A percentile compares a stretch with the other conserved stretches of the same genome.
phyloP scores from a whole-genome alignment of 1,140 invertebrate species.

The Diuraphis noxia region DNA sequence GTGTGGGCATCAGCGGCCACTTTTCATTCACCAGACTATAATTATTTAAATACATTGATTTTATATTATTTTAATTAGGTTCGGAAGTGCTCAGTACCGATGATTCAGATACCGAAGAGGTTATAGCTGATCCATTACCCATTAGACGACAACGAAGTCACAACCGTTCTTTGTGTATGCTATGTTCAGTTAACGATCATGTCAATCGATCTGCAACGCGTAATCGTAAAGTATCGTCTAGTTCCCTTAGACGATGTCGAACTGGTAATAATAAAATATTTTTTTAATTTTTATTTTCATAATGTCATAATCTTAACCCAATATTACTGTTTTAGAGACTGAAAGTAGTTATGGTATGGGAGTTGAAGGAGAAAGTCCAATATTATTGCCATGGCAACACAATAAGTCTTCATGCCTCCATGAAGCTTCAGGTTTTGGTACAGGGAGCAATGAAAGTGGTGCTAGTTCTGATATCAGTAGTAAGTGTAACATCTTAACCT shows the following conservation, averaged over 20 bases:
- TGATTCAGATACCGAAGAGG: slow-evolving; percentile 52
- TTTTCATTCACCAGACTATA: too few species aligned
- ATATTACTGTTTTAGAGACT: slow-evolving; percentile 56
- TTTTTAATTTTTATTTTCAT: background rate
- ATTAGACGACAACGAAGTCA: slow-evolving; percentile 53
- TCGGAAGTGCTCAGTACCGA: slow-evolving; percentile 44
- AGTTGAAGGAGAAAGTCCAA: slow-evolving; percentile 57
- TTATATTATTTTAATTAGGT: slow-evolving; percentile 14
- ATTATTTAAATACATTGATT: background rate
- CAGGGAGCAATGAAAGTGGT: slow-evolving; percentile 55
- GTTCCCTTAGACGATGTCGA: slow-evolving; percentile 57
- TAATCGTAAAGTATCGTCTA: slow-evolving; percentile 57
- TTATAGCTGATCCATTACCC: slow-evolving; percentile 45
- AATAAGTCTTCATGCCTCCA: slow-evolving; percentile 54
- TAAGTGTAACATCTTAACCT: slow-evolving; percentile 45
- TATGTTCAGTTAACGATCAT: slow-evolving; percentile 55
- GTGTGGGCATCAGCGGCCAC: too few species aligned
- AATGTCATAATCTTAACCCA: background rate
- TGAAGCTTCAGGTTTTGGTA: slow-evolving; percentile 56
- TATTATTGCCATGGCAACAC: slow-evolving; percentile 57
- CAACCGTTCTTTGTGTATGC: slow-evolving; percentile 55
- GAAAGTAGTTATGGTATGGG: slow-evolving; percentile 58
- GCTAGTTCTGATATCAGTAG: slow-evolving; percentile 56
- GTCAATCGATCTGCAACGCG: slow-evolving; percentile 26
- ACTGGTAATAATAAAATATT: slow-evolving; percentile 56